Conservation (phyloP, 2,797 vertebrate genomes). For the Gallinago nigripennis region DNA sequence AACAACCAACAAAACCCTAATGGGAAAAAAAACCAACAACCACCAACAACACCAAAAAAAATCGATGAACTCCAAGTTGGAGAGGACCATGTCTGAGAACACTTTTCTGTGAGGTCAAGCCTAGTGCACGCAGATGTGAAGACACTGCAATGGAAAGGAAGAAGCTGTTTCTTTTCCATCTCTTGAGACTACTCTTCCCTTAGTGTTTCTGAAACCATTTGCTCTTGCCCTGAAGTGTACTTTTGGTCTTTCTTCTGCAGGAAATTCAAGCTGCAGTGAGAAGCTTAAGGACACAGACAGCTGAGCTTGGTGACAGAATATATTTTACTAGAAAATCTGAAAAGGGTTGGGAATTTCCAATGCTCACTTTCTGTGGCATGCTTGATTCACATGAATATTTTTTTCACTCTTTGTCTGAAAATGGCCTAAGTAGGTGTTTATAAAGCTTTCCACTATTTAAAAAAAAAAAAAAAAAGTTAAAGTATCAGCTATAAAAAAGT, state of each 20-base stretch:
- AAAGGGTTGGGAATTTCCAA: not conserved
- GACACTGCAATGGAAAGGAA: not conserved
- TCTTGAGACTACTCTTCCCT: not conserved
- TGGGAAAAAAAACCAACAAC: not conserved
- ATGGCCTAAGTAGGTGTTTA: not conserved
- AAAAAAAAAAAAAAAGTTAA: not conserved
- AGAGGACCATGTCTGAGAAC: not conserved
- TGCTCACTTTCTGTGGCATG: rapidly evolving
- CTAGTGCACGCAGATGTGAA: rapidly evolving
- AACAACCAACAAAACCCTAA: not conserved
- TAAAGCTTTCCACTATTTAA: not conserved
- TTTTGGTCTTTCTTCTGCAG: not conserved
- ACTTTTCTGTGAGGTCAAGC: not conserved
- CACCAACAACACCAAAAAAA: not conserved
- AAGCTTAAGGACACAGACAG: not conserved
- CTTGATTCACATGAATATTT: not conserved
- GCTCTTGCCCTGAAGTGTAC: not conserved
- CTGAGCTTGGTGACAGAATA: not conserved
- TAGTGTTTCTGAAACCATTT: not conserved
- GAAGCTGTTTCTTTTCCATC: not conserved
- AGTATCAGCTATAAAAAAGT: not conserved
- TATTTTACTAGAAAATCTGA: not conserved
- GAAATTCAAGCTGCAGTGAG: not conserved
- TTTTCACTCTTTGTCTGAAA: not conserved
- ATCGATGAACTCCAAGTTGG: not conserved